These are phyloP conservation scores for Carcinoscorpius rotundicauda DNA, from an alignment of 1,140 invertebrate genomes.

Conservation along the genomic window DNA sequence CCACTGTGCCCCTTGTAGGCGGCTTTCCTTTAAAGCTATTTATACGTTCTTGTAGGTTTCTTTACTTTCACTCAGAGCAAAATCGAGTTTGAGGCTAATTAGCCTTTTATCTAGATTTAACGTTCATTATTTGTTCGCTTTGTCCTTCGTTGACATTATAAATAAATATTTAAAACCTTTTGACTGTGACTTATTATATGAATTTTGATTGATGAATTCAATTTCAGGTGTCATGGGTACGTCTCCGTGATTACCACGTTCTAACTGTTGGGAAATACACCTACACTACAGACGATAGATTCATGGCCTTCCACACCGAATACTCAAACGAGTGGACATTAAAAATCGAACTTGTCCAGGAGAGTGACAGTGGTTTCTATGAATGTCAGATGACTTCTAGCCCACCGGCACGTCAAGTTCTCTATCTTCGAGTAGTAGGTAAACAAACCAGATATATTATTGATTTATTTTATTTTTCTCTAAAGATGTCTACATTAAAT, in stretches of 20 bases:
- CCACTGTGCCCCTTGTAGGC: no score
- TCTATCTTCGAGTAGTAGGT: conserved; percentile 63
- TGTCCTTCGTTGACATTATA: no score
- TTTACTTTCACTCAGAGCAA: no score
- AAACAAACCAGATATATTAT: conserved; percentile 24
- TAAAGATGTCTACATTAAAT: no score
- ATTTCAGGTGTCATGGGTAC: conserved; percentile 71
- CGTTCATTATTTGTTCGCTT: no score
- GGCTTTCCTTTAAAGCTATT: no score
- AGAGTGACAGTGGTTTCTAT: conserved; percentile 53
- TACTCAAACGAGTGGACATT: conserved; percentile 76
- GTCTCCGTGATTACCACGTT: conserved; percentile 71
- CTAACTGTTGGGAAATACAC: conserved; percentile 71
- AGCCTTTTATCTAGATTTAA: no score
- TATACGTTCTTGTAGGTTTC: no score
- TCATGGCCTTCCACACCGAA: conserved; percentile 61
- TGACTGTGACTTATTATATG: no score
- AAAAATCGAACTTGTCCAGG: conserved; percentile 71
- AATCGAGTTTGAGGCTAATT: no score
- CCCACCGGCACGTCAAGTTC: conserved; percentile 34
- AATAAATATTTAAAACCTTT: no score
- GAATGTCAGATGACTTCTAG: conserved; percentile 72
- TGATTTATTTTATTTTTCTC: no score
- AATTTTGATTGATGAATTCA: neutral
- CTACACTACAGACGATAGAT: conserved; percentile 69